A percentile compares a stretch with the other conserved stretches of the same genome.
Conservation (phyloP, 2,797 vertebrate species). For the Choloepus didactylus region DNA sequence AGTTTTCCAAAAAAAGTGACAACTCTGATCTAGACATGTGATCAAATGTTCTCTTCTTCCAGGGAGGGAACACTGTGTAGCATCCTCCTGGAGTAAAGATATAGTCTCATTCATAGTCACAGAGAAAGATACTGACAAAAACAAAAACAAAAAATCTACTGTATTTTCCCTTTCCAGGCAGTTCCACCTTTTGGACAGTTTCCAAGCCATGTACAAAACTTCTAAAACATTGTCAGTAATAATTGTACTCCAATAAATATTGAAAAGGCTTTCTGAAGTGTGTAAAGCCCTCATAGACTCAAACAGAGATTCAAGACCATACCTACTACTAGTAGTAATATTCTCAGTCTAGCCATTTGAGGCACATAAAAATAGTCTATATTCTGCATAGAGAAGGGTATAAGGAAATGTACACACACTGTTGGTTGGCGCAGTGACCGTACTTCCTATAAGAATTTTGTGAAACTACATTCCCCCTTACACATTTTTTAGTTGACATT, state of each 20-base stretch:
- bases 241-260: neutral
- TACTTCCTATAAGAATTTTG: neutral
- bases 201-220: neutral
- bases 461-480: neutral
- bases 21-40: neutral
- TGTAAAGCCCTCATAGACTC: constrained; percentile 12
- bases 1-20: neutral
- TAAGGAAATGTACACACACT: neutral
- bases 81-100: neutral
- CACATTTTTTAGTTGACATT: neutral
- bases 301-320: neutral
- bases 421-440: neutral
- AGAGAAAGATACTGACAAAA: neutral
- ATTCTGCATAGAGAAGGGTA: neutral
- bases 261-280: neutral
- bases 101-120: neutral
- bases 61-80: neutral
- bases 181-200: neutral
- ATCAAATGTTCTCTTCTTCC: too few relatives aligned
- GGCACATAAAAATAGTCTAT: neutral
- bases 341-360: neutral
- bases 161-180: neutral
- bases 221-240: neutral
- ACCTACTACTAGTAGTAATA: neutral
- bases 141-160: neutral